Evolutionary conservation across 30 jellyfish, hydroid and myxozoan species (phyloP).

Genomic region (Clytia hemisphaerica): DNA sequence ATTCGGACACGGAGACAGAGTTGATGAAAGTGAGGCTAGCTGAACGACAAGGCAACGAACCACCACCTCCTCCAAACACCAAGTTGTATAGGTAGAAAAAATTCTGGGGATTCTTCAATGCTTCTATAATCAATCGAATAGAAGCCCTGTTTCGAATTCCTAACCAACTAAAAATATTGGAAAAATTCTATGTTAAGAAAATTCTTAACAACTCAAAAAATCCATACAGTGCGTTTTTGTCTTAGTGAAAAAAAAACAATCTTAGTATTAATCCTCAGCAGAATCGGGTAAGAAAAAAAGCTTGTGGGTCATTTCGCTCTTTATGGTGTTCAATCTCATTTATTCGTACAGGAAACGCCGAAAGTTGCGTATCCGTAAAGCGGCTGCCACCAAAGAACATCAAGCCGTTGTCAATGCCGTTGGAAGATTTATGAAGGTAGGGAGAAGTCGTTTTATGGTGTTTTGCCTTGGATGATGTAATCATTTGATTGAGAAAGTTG

Average conservation of each 20-base stretch:
- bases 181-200: too few species aligned
- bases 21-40: conserved; percentile 80
- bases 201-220: too few species aligned
- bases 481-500: neutral
- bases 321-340: too few species aligned
- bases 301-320: too few species aligned
- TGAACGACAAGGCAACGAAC: conserved; percentile 85
- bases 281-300: too few species aligned
- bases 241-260: too few species aligned
- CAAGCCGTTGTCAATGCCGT: conserved; percentile 94
- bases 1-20: conserved; percentile 96
- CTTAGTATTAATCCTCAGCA: too few species aligned
- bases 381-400: conserved; percentile 90
- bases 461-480: neutral
- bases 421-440: conserved; percentile 84
- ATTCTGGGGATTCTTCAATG: too few species aligned
- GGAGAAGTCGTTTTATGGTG: neutral
- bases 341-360: conserved; percentile 86
- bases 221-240: too few species aligned
- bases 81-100: conserved; percentile 77
- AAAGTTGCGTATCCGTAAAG: conserved; percentile 75
- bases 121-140: too few species aligned
- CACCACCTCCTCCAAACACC: conserved; percentile 98
- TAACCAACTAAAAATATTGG: too few species aligned
- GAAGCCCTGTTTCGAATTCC: too few species aligned